Conservation (phyloP, 1,140 invertebrate species). For the Eubasilissa regina region DNA sequence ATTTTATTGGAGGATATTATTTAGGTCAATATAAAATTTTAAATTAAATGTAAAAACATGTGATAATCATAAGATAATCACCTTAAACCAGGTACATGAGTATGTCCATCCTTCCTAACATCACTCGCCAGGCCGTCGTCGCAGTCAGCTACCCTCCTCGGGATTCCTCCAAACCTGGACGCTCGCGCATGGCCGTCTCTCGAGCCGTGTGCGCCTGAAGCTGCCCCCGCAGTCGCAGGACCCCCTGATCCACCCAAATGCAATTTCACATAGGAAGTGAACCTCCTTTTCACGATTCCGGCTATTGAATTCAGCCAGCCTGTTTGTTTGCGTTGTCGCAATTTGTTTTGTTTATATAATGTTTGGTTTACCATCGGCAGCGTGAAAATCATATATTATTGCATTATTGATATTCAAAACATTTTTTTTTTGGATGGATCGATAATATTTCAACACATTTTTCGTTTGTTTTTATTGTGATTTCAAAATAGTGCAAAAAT, state of each 20-base stretch:
- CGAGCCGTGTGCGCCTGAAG: conserved; percentile 28
- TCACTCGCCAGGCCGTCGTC: conserved; percentile 50
- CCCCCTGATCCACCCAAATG: conserved; percentile 67
- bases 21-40: too few species aligned
- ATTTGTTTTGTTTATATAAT: conserved; percentile 51
- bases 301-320: conserved; percentile 78
- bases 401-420: conserved; percentile 5
- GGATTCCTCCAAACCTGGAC: conserved; percentile 27
- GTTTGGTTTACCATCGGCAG: conserved; percentile 13
- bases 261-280: conserved; percentile 85
- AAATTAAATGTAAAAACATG: too few species aligned
- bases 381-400: conserved; percentile 22
- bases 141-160: conserved; percentile 44
- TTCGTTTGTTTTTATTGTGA: background rate
- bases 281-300: conserved; percentile 78
- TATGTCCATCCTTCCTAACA: conserved; percentile 34
- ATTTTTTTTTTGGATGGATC: background rate
- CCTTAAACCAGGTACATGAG: conserved; percentile 52
- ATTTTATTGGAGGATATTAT: too few species aligned
- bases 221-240: conserved; percentile 27
- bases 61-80: too few species aligned
- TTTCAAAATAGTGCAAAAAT: conserved; percentile 4
- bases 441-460: background rate
- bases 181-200: background rate
- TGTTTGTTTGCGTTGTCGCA: conserved; percentile 60